These are phyloP conservation scores for Acleris holmiana DNA, from an alignment of 2,888 invertebrate genomes.

Conservation along the genomic window DNA sequence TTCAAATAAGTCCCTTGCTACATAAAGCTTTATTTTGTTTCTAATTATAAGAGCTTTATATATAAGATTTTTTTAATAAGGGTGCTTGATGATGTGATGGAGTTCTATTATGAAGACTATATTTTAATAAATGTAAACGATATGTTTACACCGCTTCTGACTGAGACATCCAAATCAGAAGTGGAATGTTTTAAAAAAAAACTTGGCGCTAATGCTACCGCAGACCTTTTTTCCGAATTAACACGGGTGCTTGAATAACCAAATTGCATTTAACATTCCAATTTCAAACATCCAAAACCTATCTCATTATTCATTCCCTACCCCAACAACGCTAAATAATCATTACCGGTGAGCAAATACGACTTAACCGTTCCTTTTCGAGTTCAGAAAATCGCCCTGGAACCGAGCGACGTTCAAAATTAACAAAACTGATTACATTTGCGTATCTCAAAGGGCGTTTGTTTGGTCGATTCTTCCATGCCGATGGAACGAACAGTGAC, in stretches of 20 bases:
- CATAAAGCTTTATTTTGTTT: slow-evolving; percentile 67
- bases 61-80: slow-evolving; percentile 17
- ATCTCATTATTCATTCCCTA: slow-evolving; percentile 30
- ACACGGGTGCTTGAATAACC: slow-evolving; percentile 8
- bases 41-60: slow-evolving; percentile 34
- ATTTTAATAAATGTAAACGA: no score
- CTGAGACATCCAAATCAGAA: neutral
- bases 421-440: slow-evolving; percentile 82
- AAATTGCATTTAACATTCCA: slow-evolving; percentile 24
- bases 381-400: slow-evolving; percentile 63
- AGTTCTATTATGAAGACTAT: neutral
- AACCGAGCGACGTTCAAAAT: slow-evolving; percentile 65
- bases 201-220: neutral
- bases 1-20: slow-evolving; percentile 80
- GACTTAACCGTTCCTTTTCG: slow-evolving; percentile 57
- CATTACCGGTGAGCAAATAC: slow-evolving; percentile 53
- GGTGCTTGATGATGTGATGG: slow-evolving; percentile 13
- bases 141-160: neutral
- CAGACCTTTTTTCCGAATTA: neutral
- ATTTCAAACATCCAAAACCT: slow-evolving; percentile 27
- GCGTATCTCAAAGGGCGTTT: slow-evolving; percentile 68
- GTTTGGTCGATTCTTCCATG: slow-evolving; percentile 75
- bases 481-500: slow-evolving; percentile 55
- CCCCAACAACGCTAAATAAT: slow-evolving; percentile 51
- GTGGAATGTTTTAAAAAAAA: neutral